Evolutionary conservation across 2,888 invertebrate species (phyloP), one percentile per base, ranked within the genome.

Genomic region (Diarsia dahlii): DNA sequence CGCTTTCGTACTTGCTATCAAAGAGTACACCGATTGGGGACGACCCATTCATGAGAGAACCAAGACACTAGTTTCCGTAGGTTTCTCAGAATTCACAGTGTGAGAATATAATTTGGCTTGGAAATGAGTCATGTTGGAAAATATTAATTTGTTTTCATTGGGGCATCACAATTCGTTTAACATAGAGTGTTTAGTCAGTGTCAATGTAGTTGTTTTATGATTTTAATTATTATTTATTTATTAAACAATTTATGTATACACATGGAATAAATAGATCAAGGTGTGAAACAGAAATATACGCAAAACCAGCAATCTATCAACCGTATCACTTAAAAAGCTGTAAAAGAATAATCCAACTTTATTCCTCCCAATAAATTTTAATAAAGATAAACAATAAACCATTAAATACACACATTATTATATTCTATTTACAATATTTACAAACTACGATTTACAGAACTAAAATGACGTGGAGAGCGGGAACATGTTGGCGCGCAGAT

Each of bases 1-100:
- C 93, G 86, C 86, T 74, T 80, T 87, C 84, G 84, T 81, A 86
- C 87, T 77, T 77, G 77, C 84, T 91, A 91, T 91, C 91, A 90
- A 91, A 92, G 79, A 63, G 64, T 28, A 71, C 71, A 82, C 87
- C 88, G 89, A 90, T 89, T 85, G 85, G 20, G 68, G 81, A 83
- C 81, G 82, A 80, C 74, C 83, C 87, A 89, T 91, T 83, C 88
- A 84, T 84, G 72, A 90, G 77, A 65, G 78, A 89, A 83, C 86
- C 87, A 88, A 84, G 82, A 84, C 34, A 58, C 52, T 60, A 39
- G n/a, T 66, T 39, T 66, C 34, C 20, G 63, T 78, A 18, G 15
- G 2, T 68, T 79, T 81, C 81, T 52, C 18, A 75, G 78, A 79
- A 79, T 81, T 79, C 81, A 75, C 78, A 64, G 18, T 48, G 64